Conservation (phyloP, 2,888 invertebrate species). For the Drosophila ochracea region DNA sequence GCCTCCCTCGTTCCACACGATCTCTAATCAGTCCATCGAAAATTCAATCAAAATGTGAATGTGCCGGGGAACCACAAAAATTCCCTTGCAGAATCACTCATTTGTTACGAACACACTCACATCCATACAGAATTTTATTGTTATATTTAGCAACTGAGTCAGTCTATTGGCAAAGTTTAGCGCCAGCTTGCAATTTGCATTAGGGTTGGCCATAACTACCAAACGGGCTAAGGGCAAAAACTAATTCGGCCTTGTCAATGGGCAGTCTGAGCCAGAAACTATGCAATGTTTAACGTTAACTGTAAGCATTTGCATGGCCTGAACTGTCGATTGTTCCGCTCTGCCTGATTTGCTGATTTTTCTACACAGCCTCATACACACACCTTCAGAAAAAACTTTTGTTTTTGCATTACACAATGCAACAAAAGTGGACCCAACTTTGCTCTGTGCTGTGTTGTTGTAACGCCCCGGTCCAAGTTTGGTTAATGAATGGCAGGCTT, state of each 20-base stretch:
- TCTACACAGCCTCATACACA: neutral
- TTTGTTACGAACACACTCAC: neutral
- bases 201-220: constrained; percentile 9
- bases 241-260: constrained; percentile 34
- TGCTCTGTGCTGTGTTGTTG: constrained; percentile 31
- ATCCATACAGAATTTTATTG: neutral
- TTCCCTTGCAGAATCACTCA: neutral
- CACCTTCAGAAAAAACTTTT: constrained; percentile 26
- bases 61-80: constrained; percentile 4
- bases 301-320: constrained; percentile 32
- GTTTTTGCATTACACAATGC: constrained; percentile 47
- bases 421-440: constrained; percentile 62
- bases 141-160: constrained; percentile 20
- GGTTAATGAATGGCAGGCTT: constrained; percentile 74
- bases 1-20: neutral
- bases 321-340: constrained; percentile 37
- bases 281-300: constrained; percentile 27
- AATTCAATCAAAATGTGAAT: constrained; percentile 5
- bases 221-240: constrained; percentile 30
- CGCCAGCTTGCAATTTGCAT: constrained; percentile 51
- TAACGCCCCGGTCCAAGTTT: constrained; percentile 49
- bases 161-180: constrained; percentile 29
- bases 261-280: constrained; percentile 14
- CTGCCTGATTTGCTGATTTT: constrained; percentile 42
- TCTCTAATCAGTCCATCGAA: constrained; percentile 4